Evolutionary conservation across 2,888 invertebrate species (phyloP), one percentile per base, ranked within the genome.

Genomic region (Saturnia japonica): DNA sequence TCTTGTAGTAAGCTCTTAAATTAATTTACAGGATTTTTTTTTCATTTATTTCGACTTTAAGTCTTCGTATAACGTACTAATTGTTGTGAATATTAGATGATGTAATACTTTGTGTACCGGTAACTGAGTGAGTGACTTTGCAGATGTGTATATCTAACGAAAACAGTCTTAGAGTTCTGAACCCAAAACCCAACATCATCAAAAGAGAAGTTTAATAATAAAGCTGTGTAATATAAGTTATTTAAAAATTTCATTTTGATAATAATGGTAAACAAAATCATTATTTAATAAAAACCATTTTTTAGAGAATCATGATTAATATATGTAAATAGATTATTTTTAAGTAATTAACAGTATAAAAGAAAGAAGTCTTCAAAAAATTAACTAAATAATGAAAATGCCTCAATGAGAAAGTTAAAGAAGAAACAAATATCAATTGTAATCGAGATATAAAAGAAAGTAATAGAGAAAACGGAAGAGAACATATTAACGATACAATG

Each of bases 401-500:
- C 75, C 75, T 68, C 62, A 51, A 76, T 75, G 74, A 72, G 71
- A 62, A 76, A 75, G 72, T 70, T 68, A 45, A 71, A 25, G 28
- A 28, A 60, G 57, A 60, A 71, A 67, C 68, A 73, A 73, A 73
- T 69, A 70, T 68, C 70, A 76, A 78, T 76, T 76, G 78, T 72
- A 77, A 83, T 81, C 78, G 76, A 80, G 79, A 80, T 78, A 78
- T 82, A 77, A 74, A 75, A 77, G 67, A 67, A 64, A 40, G 70
- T 72, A 77, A 78, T 69, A 68, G 74, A 75, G 73, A 80, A 74
- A 74, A 71, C 72, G 73, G 74, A 77, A 76, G 73, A 75, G 75
- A 81, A 82, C 67, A 47, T 74, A 85, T 90, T 90, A 89, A 86
- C 90, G 75, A 74, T 77, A 80, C 82, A 78, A 80, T 83, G 89